phyloP scores from a whole-genome alignment of 2,797 vertebrate species.

The Spatula versicolor region DNA sequence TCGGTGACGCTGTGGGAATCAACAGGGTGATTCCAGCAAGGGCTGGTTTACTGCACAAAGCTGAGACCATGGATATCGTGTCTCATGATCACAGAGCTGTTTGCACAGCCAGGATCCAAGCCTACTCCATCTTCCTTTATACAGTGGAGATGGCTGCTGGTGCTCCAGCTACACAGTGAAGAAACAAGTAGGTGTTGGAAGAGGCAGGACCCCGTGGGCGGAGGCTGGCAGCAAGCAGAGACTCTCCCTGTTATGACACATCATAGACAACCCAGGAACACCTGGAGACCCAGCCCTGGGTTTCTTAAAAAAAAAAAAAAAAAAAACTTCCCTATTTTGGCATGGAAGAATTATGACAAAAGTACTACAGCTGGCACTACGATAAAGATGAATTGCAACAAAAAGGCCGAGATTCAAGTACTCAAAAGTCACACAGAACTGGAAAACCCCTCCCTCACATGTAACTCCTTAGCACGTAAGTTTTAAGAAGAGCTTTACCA shows the following conservation, averaged over 20 bases:
- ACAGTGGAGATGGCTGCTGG: background rate
- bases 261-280: background rate
- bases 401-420: background rate
- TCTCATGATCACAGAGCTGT: background rate
- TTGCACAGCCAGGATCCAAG: background rate
- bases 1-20: background rate
- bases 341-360: background rate
- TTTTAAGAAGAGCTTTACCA: background rate
- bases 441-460: background rate
- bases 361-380: background rate
- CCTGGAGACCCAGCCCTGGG: background rate
- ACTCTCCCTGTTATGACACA: background rate
- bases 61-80: rapidly evolving
- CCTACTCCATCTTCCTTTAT: background rate
- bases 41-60: background rate
- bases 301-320: background rate
- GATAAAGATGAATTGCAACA: background rate
- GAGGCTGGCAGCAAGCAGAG: background rate
- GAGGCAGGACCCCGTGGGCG: background rate
- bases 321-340: background rate
- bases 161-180: background rate
- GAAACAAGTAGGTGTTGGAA: background rate
- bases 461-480: background rate
- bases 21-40: background rate
- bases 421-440: background rate